A percentile compares a stretch with the other conserved stretches of the same genome.
These are phyloP conservation scores for Melieria omissa DNA, from an alignment of 2,888 invertebrate genomes.

Conservation along the genomic window DNA sequence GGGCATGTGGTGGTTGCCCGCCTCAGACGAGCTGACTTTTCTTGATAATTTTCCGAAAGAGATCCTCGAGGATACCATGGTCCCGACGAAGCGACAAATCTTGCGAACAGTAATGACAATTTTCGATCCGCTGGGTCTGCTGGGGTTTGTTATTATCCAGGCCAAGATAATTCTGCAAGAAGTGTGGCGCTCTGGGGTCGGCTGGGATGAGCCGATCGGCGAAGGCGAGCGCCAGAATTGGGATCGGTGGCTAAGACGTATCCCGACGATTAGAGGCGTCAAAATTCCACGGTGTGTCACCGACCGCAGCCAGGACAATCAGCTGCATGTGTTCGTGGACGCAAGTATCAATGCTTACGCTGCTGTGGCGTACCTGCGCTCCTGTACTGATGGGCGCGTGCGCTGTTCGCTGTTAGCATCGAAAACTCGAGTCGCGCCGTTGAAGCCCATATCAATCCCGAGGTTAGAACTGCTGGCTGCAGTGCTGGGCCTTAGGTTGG, in stretches of 20 bases:
- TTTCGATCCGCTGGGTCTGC: conserved; percentile 23
- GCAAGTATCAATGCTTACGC: conserved; percentile 5
- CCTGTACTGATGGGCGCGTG: too few species aligned
- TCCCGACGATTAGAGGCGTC: not conserved
- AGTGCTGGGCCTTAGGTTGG: conserved; percentile 1
- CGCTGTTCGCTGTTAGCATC: conserved; percentile 15
- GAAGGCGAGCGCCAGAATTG: conserved; percentile 11
- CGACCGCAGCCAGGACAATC: not conserved
- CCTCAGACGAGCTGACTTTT: not conserved
- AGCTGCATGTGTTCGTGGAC: not conserved
- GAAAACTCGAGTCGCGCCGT: too few species aligned
- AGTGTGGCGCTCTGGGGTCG: conserved; percentile 21
- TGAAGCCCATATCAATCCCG: too few species aligned
- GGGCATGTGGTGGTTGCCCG: too few species aligned
- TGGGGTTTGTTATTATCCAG: conserved; percentile 10
- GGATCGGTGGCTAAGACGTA: conserved; percentile 6
- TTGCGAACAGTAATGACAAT: too few species aligned
- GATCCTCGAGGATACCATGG: too few species aligned
- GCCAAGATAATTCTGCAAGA: conserved; percentile 23
- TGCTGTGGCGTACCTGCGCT: too few species aligned
- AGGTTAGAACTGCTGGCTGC: not conserved
- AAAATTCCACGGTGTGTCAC: not conserved
- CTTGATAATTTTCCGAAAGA: too few species aligned
- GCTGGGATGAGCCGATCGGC: conserved; percentile 25
- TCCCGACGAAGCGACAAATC: too few species aligned